Evolutionary conservation across 2,888 invertebrate species (phyloP), one percentile per base, ranked within the genome.

Genomic region (Hymenopus coronatus): DNA sequence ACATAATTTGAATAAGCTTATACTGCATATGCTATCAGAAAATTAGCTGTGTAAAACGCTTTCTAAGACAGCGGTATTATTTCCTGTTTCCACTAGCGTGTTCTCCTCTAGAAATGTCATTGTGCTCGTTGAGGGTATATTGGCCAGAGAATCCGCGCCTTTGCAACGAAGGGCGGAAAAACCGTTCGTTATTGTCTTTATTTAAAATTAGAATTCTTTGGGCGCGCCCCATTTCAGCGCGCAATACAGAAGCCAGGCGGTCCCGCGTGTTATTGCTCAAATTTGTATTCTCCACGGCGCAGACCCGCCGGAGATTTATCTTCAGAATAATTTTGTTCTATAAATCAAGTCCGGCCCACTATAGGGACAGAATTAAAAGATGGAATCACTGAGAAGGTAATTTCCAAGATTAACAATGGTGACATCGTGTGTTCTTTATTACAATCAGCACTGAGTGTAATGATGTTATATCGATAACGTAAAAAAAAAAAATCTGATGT

Each of bases 281-380:
- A 33, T 87, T 87, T 40, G 82, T 82, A 87, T 87, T 87, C 87
- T 82, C 40, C 25, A 70, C 82, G 27, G 87, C 82, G 2, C n/a
- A 30, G 82, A 14, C 28, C 28, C 33, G 33, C 28, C n/a, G 33
- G 27, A 82, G 82, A 87, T 87, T 87, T 87, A 87, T 82, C 40
- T 87, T 87, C 40, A 87, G 27, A 82, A 82, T 82, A 87, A 87
- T 33, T 87, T 82, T 87, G 28, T 30, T 30, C 82, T 82, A 82
- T 87, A 87, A 87, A 87, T 87, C 87, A 87, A 82, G 82, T 15
- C 87, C 15, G 2, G 27, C 12, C 33, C n/a, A 20, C 28, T 28
- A 81, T 20, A 14, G n/a, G 82, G 82, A 33, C 30, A 87, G n/a
- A 33, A n/a, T 27, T 25, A 40, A 33, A 82, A 82, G 40, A 15